Base-by-base conservation (phyloP, 2,797 vertebrate species). In the Eutrigla gurnardus region DNA sequence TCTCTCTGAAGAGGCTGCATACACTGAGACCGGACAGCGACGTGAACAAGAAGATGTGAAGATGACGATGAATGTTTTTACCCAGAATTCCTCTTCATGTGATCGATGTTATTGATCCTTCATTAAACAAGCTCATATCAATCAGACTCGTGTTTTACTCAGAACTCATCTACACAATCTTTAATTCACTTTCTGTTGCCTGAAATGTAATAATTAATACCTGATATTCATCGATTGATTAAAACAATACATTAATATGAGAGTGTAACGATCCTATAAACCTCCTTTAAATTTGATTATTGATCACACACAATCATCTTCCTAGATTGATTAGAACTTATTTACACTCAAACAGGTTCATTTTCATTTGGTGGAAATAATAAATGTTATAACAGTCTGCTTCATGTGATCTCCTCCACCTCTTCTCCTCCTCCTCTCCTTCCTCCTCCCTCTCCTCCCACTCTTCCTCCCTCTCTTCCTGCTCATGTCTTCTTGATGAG, bases 401-500 rank as follows among this genome's bases (percentile, higher is more conserved):
- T 12, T 50, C 49, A 50, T 10, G 25, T 11, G 3, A 5, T 32
- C 14, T 53, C 50, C 6, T 45, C 43, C 32, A 35, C 6, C 11
- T 33, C 36, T 33, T 18, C 59, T 10, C 4, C 25, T 1, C 7
- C 6, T 7, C 15, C 6, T 1, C 2, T 3, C 7, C 18, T 12
- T n/a, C n/a, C n/a, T 45, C 4, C 6, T 7, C 11, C 15, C 6
- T 1, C 2, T 3, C 7, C 18, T 12, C 3, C 2, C 7, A 11
- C 18, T 43, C 4, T 18, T 42, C 13, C 15, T 15, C 17, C 14
- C n/a, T 35, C 3, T 40, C 25, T 2, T 14, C n/a, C 13, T 47
- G 13, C 9, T 25, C 10, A 17, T 7, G 73, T 87, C 75, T 81
- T 91, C 53, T 91, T 93, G 75, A 97, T 93, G 42, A 97, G 86